Evolutionary conservation across 2,113 vertebrate species (phyloP), one percentile per base, ranked within the genome.

Genomic region (Fulmarus glacialis): DNA sequence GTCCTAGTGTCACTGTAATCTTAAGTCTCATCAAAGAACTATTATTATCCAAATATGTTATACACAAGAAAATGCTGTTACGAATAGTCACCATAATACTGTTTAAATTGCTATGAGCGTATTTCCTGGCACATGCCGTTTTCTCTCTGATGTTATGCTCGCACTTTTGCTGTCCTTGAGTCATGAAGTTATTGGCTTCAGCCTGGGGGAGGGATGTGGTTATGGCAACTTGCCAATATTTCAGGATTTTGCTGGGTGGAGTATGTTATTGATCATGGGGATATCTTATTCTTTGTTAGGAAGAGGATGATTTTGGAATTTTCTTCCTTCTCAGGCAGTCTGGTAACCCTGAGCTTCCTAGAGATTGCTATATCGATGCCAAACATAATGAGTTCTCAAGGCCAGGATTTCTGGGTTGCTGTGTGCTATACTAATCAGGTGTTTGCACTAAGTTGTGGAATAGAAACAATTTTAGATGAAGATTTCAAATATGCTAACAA

Each of bases 41-140:
- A 17, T 7, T 82, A 19, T 48, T 82, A 7, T 53, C 20, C 38
- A 58, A 34, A 8, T 36, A 21, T 10, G 6, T 80, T 88, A 68
- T 86, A 60, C 8, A 40, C 10, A 47, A 68, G 40, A 55, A 82
- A 64, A 64, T 15, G 3, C 42, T 62, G 6, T 68, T 80, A 38
- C 4, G 45, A 14, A 15, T 48, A 38, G 20, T 63, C 23, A 55
- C 12, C 0, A 1, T 59, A 64, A 38, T 60, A n/a, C 8, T 56
- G 26, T 81, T 72, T 12, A 73, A 73, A 48, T 29, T 53, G n/a
- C 24, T 75, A 0, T 85, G 15, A 72, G 29, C 29, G 18, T 0
- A 0, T 11, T 86, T 63, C 42, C 38, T 73, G n/a, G 40, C 29
- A 32, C 3, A 0, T 73, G 36, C 16, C 4, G 2, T 42, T 83